These are phyloP conservation scores for Pipistrellus pygmaeus DNA, from an alignment of 2,797 vertebrate genomes.

Conservation along the genomic window DNA sequence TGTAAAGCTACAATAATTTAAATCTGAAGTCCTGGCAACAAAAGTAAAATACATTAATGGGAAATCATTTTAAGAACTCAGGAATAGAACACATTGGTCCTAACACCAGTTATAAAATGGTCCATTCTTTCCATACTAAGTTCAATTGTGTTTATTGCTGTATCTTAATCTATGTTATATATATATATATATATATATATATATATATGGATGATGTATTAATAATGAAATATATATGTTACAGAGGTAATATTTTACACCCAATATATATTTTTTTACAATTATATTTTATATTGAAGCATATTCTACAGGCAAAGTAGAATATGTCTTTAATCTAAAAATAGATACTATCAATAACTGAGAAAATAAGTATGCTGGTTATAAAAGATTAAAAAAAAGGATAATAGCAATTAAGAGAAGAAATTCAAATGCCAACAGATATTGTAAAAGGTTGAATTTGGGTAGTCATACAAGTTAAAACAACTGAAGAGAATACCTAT, in stretches of 20 bases:
- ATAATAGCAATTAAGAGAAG: not conserved
- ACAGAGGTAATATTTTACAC: not conserved
- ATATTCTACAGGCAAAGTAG: not conserved
- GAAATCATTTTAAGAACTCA: not conserved
- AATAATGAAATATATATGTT: not conserved
- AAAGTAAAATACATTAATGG: constrained; percentile 11
- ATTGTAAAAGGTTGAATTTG: not conserved
- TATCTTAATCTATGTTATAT: not conserved
- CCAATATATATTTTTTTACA: not conserved
- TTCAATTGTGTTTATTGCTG: not conserved
- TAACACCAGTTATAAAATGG: not conserved
- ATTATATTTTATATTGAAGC: not conserved
- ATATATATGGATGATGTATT: not conserved
- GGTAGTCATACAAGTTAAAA: not conserved
- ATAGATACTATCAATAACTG: not conserved
- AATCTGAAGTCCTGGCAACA: not conserved
- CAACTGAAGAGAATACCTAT: not conserved
- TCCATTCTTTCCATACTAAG: not conserved
- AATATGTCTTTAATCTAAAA: constrained; percentile 17
- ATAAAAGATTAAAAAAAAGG: not conserved
- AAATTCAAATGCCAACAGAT: not conserved
- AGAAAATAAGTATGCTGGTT: not conserved
- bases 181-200: not conserved
- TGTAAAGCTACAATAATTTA: not conserved
- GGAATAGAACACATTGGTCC: not conserved